These are phyloP conservation scores for Connochaetes taurinus DNA, from an alignment of 2,113 vertebrate species.

Conservation along the genomic window DNA sequence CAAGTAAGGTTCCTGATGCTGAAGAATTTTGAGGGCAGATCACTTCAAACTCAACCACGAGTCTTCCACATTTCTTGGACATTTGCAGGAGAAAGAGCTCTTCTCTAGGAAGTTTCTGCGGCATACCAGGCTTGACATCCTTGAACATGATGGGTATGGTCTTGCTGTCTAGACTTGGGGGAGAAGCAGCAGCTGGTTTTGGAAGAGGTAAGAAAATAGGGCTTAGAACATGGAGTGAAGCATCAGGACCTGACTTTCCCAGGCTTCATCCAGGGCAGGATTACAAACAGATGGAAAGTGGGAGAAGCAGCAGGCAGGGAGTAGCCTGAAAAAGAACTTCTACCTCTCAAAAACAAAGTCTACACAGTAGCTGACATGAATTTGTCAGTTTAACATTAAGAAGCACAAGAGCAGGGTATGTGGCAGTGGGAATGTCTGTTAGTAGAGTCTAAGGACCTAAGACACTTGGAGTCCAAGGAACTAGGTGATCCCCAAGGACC, in stretches of 20 bases:
- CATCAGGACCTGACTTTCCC: neutral
- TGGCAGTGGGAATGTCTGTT: neutral
- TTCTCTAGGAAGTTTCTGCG: slow-evolving; percentile 84
- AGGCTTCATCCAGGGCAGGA: neutral
- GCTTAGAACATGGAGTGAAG: neutral
- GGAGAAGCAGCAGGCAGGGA: neutral
- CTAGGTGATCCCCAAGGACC: neutral
- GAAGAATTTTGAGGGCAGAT: slow-evolving; percentile 86
- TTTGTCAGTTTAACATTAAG: neutral
- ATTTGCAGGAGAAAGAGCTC: slow-evolving; percentile 87
- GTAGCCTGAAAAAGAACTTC: neutral
- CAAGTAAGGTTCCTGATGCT: slow-evolving; percentile 81
- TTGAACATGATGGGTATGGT: slow-evolving; percentile 78
- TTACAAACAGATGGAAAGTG: neutral
- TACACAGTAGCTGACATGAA: neutral
- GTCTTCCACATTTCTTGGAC: slow-evolving; percentile 87
- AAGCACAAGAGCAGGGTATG: neutral
- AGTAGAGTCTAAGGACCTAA: neutral
- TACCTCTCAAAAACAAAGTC: neutral
- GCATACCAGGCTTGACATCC: slow-evolving; percentile 87
- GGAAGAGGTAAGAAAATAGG: neutral
- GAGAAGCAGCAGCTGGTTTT: neutral
- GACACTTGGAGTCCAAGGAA: neutral
- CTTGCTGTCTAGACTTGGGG: slow-evolving; percentile 85
- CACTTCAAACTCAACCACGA: slow-evolving; percentile 89